Conservation (phyloP, 2,888 invertebrate genomes). For the Papilio protenor region DNA sequence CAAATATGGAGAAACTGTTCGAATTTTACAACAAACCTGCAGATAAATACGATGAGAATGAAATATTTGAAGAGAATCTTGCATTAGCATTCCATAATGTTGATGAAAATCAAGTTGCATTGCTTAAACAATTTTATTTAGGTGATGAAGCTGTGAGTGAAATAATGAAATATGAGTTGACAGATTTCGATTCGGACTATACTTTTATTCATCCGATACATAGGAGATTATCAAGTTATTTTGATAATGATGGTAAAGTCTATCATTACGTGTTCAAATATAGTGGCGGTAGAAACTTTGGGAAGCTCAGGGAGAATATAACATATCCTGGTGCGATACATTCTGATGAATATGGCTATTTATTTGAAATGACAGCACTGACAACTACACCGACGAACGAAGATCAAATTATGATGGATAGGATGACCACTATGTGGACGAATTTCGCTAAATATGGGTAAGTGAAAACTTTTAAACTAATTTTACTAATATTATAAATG, state of each 20-base stretch:
- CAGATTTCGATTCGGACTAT: constrained; percentile 58
- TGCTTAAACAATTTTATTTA: constrained; percentile 52
- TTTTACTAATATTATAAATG: too few relatives aligned
- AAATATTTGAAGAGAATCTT: not conserved
- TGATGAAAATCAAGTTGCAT: constrained; percentile 39
- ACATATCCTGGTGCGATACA: constrained; percentile 37
- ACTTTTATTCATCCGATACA: constrained; percentile 56
- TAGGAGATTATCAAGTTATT: constrained; percentile 55
- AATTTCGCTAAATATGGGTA: constrained; percentile 59
- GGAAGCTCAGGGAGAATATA: constrained; percentile 40
- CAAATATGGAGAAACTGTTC: constrained; percentile 58
- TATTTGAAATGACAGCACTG: constrained; percentile 51
- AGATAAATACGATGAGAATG: not conserved
- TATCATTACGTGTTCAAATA: constrained; percentile 64
- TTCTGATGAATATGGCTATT: constrained; percentile 52
- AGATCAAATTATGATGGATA: constrained; percentile 54
- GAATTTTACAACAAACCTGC: constrained; percentile 50
- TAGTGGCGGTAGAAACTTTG: constrained; percentile 53
- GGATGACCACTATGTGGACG: constrained; percentile 56
- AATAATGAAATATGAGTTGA: constrained; percentile 53
- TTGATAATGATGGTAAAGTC: constrained; percentile 54
- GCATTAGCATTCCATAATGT: not conserved
- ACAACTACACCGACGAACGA: constrained; percentile 34
- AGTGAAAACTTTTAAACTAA: too few relatives aligned
- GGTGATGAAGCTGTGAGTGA: constrained; percentile 49